Evolutionary conservation across 2,113 vertebrate species (phyloP).

Genomic region (Copsychus sechellarum): DNA sequence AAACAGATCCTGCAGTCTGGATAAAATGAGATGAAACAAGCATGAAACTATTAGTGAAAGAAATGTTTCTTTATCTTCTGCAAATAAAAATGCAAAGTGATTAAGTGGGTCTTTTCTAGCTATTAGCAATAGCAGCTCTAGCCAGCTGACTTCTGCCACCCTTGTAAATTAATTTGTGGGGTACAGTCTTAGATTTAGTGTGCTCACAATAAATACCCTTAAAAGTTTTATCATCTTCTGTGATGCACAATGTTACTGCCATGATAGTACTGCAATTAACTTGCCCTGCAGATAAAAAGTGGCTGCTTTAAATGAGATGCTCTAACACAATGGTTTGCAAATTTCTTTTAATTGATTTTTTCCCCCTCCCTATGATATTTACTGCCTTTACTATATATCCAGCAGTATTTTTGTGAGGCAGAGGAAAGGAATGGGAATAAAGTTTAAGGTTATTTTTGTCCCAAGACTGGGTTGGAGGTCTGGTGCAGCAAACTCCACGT

Average conservation of each 20-base stretch:
- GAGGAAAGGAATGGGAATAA: not conserved
- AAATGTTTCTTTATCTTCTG: conserved; percentile 61
- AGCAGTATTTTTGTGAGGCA: not conserved
- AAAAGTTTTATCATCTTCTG: conserved; percentile 3
- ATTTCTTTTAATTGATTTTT: conserved; percentile 21
- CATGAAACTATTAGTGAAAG: conserved; percentile 51
- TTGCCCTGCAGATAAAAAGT: conserved; percentile 11
- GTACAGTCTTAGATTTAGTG: conserved; percentile 6
- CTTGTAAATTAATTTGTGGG: conserved; percentile 34
- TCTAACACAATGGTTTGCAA: not conserved
- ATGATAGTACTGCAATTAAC: not conserved
- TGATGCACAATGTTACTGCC: not conserved
- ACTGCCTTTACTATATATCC: not conserved
- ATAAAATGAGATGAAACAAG: conserved; percentile 48
- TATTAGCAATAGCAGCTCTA: conserved; percentile 33
- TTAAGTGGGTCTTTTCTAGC: conserved; percentile 54
- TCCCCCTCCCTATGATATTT: not conserved
- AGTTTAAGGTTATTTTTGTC: not conserved
- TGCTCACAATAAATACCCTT: conserved; percentile 35
- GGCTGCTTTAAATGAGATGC: conserved; percentile 2
- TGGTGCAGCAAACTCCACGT: not conserved
- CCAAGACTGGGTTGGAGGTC: not conserved
- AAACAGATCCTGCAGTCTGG: conserved; percentile 5
- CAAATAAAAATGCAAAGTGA: conserved; percentile 59
- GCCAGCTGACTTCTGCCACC: conserved; percentile 51